Evolutionary conservation across 2,113 vertebrate species (phyloP).

Genomic region (Anser cygnoides): DNA sequence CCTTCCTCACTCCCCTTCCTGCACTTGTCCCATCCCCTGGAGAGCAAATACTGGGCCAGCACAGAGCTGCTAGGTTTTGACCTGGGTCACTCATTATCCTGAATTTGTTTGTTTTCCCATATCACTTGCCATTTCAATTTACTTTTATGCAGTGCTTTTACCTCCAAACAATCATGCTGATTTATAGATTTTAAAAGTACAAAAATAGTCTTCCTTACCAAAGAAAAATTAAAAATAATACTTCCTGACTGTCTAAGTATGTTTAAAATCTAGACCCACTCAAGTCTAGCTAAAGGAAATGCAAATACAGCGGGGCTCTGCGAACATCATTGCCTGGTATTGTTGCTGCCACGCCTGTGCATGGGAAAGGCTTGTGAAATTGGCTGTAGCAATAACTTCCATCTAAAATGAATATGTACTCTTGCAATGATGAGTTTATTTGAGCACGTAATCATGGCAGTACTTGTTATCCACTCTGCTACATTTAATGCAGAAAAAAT

Average conservation of each 20-base stretch:
- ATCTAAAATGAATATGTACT: neutral
- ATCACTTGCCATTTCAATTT: neutral
- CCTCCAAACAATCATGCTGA: neutral
- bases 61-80: neutral
- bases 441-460: neutral
- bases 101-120: neutral
- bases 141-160: neutral
- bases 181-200: neutral
- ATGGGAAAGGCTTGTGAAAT: neutral
- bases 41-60: neutral
- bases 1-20: neutral
- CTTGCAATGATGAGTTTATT: neutral
- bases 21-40: neutral
- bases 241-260: neutral
- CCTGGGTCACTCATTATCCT: neutral
- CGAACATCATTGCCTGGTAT: neutral
- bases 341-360: fast-evolving
- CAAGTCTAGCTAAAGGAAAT: neutral
- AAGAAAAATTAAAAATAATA: neutral
- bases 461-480: neutral
- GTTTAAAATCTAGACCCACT: neutral
- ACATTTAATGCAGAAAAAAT: neutral
- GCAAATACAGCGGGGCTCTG: neutral
- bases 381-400: neutral
- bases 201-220: neutral